Percentiles rank a stretch among this genome's conserved stretches.
Conservation (phyloP, 2,113 vertebrate genomes). For the Lipotes vexillifer region DNA sequence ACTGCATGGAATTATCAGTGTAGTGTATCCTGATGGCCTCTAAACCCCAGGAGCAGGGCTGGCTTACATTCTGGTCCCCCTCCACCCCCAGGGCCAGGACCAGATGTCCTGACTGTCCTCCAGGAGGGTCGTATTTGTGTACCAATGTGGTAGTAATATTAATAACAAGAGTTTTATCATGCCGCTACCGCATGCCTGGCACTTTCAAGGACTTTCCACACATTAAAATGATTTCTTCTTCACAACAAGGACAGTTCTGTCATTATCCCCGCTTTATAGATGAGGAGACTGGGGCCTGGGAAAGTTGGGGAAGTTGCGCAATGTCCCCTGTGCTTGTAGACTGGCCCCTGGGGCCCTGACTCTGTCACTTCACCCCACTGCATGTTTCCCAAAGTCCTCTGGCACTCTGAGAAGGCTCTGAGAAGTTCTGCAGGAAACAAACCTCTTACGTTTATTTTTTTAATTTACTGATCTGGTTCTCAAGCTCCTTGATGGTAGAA, state of each 20-base stretch:
- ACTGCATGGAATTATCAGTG: rapidly evolving
- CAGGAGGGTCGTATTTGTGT: background rate
- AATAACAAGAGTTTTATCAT: background rate
- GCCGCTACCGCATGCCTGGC: background rate
- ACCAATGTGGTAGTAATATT: background rate
- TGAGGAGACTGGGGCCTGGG: background rate
- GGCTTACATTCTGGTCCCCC: background rate
- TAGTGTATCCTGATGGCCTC: background rate
- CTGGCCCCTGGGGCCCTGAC: background rate
- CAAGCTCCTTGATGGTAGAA: background rate
- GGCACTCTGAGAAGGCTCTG: background rate
- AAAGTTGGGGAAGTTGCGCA: background rate
- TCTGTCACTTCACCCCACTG: background rate
- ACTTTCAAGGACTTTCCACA: background rate
- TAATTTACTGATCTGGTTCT: background rate
- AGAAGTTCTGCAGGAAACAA: background rate
- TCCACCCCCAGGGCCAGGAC: background rate
- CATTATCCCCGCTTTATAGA: background rate
- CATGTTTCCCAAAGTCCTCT: rapidly evolving
- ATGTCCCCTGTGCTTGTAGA: background rate
- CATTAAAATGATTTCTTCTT: background rate
- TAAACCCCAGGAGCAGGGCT: background rate
- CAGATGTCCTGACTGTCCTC: background rate
- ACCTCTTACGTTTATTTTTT: background rate
- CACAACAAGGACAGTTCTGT: background rate